Evolutionary conservation across 2,113 vertebrate genomes (phyloP).

Genomic region (Odontesthes bonariensis): DNA sequence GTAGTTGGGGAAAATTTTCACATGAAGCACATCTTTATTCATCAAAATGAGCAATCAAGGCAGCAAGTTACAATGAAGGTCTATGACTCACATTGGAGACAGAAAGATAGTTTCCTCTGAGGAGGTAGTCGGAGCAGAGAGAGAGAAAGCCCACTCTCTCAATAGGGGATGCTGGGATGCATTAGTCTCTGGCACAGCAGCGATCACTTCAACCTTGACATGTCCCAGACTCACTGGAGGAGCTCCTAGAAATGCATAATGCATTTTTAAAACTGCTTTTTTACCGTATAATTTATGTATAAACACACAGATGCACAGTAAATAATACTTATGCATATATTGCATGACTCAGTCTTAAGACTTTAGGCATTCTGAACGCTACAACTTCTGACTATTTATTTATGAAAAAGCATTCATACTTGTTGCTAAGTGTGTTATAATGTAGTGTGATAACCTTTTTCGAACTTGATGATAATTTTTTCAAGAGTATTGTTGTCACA

Average conservation of each 20-base stretch:
- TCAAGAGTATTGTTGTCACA: neutral
- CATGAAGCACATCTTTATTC: neutral
- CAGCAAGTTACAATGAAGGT: neutral
- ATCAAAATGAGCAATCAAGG: neutral
- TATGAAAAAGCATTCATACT: neutral
- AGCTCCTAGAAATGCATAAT: conserved; percentile 54
- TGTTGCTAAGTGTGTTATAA: too few species aligned
- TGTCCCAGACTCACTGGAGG: conserved; percentile 51
- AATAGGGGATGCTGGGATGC: conserved; percentile 51
- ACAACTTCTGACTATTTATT: neutral
- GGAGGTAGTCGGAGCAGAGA: conserved; percentile 34
- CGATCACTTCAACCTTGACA: conserved; percentile 65
- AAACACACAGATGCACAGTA: conserved; percentile 16
- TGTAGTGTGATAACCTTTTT: neutral
- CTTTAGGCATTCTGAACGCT: neutral
- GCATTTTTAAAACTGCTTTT: conserved; percentile 36
- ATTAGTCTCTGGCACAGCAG: conserved; percentile 42
- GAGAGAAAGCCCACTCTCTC: conserved; percentile 62
- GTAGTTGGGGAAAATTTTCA: neutral
- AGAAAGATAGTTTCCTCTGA: conserved; percentile 80
- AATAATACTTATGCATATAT: conserved; percentile 7
- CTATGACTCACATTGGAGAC: conserved; percentile 79
- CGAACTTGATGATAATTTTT: neutral
- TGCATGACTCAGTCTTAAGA: neutral
- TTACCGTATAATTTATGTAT: conserved; percentile 7